Conservation (phyloP, 2,888 invertebrate genomes). For the Acronicta psi region DNA sequence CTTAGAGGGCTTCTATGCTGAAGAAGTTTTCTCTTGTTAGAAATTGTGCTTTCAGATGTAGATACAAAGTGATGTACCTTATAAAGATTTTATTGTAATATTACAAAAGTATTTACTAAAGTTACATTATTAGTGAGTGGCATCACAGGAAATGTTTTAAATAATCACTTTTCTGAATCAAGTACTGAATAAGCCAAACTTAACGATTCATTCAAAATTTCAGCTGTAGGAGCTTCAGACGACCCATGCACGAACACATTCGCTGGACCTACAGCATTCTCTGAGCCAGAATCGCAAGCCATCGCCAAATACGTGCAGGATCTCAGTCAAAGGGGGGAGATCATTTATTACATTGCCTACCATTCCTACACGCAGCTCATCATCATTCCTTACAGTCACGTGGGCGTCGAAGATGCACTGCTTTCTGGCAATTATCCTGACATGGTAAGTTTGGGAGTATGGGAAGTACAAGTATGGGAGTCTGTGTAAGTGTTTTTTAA, state of each 20-base stretch:
- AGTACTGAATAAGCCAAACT: no score
- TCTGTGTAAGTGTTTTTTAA: no score
- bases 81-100: no score
- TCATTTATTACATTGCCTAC: conserved; percentile 86
- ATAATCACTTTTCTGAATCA: no score
- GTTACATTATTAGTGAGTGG: no score
- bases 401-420: conserved; percentile 52
- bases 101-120: no score
- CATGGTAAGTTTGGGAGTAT: conserved; percentile 75
- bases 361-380: conserved; percentile 89
- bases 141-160: no score
- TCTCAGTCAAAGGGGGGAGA: conserved; percentile 60
- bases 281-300: conserved; percentile 87
- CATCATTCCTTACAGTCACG: conserved; percentile 85
- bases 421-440: conserved; percentile 74
- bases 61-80: no score
- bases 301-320: conserved; percentile 73
- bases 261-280: conserved; percentile 85
- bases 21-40: no score
- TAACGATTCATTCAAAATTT: conserved; percentile 15
- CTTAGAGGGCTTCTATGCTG: no score
- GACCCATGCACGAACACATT: conserved; percentile 86
- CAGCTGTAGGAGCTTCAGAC: conserved; percentile 77
- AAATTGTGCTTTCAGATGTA: no score
- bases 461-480: no score